phyloP scores from a whole-genome alignment of 2,888 invertebrate species.

The Hemithea aestivaria region DNA sequence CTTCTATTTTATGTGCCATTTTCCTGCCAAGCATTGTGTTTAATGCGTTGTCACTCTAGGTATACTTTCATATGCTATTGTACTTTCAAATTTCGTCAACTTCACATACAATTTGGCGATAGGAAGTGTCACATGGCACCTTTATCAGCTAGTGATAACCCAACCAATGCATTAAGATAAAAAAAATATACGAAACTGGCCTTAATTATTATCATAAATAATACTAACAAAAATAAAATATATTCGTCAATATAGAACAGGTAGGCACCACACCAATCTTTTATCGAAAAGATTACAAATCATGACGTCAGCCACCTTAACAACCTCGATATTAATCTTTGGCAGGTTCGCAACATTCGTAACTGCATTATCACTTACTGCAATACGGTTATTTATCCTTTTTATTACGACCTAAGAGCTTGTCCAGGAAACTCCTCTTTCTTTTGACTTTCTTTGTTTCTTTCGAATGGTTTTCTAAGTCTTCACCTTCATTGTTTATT shows the following conservation, averaged over 20 bases:
- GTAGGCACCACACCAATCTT: constrained; percentile 30
- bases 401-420: constrained; percentile 63
- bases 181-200: constrained; percentile 62
- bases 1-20: constrained; percentile 2
- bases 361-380: constrained; percentile 45
- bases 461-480: constrained; percentile 50
- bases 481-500: constrained; percentile 60
- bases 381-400: constrained; percentile 50
- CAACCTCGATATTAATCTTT: constrained; percentile 65
- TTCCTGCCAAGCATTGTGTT: constrained; percentile 9
- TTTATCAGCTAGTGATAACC: constrained; percentile 71
- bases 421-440: constrained; percentile 72
- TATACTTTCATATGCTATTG: constrained; percentile 10
- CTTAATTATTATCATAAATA: constrained; percentile 58
- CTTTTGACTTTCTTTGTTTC: constrained; percentile 63
- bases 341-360: constrained; percentile 55
- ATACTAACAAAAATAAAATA: constrained; percentile 32
- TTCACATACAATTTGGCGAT: constrained; percentile 56
- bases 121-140: constrained; percentile 74
- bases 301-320: constrained; percentile 56
- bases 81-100: constrained; percentile 26
- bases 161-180: constrained; percentile 71
- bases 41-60: constrained; percentile 4
- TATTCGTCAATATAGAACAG: constrained; percentile 30
- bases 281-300: constrained; percentile 54